These are phyloP conservation scores for Dendroctonus valens DNA, from an alignment of 1,140 invertebrate species.

Conservation along the genomic window DNA sequence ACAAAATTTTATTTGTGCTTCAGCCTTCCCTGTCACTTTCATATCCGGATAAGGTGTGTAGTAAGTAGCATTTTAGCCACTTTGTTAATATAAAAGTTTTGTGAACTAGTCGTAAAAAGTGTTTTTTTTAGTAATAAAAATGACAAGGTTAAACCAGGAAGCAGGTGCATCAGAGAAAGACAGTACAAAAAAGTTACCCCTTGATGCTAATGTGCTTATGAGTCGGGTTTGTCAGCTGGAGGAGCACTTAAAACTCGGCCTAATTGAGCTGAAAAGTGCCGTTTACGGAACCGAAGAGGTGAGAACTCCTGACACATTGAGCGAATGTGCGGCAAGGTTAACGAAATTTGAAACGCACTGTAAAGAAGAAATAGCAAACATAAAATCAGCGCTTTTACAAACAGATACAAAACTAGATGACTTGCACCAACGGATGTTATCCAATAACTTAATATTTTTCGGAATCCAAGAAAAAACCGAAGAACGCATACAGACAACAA, in stretches of 20 bases:
- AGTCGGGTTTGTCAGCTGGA: slow-evolving; percentile 2
- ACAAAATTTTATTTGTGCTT: no score
- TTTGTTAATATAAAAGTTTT: no score
- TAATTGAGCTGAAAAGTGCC: slow-evolving; percentile 6
- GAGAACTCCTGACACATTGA: background rate
- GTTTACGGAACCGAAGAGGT: slow-evolving; percentile 3
- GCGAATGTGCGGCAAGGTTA: background rate
- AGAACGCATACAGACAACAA: background rate
- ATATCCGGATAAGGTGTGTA: no score
- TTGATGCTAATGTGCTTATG: background rate
- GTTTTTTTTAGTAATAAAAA: no score
- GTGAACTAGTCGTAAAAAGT: no score
- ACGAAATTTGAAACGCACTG: background rate
- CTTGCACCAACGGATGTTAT: background rate
- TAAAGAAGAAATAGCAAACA: background rate
- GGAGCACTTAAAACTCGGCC: background rate
- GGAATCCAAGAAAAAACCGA: slow-evolving; percentile 1
- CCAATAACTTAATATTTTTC: slow-evolving; percentile 4
- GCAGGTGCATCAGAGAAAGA: no score
- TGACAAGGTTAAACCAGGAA: no score
- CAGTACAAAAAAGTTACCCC: no score
- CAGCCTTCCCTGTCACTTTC: no score
- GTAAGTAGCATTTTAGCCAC: no score
- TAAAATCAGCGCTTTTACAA: background rate
- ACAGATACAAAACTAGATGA: slow-evolving; percentile 3